Evolutionary conservation across 2,888 invertebrate genomes (phyloP).

Genomic region (Netelia fuscicornis): DNA sequence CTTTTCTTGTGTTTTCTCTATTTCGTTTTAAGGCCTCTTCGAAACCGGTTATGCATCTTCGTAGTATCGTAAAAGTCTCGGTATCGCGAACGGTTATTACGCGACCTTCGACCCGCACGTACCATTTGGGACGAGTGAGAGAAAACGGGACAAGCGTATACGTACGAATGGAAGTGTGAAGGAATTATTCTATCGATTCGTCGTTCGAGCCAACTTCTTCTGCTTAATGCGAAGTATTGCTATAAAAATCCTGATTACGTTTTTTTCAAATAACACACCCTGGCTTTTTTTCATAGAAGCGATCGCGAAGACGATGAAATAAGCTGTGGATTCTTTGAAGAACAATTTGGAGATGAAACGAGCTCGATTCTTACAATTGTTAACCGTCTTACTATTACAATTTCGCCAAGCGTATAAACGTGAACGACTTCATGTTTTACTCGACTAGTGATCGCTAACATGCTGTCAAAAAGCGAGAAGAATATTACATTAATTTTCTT

Average conservation of each 20-base stretch:
- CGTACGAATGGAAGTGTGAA: conserved; percentile 1
- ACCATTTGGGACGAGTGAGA: conserved; percentile 13
- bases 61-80: conserved; percentile 26
- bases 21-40: conserved; percentile 17
- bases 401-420: too few relatives aligned
- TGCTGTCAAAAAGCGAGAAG: too few relatives aligned
- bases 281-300: not conserved
- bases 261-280: not conserved
- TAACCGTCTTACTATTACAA: too few relatives aligned
- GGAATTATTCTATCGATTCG: conserved; percentile 6
- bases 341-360: not conserved
- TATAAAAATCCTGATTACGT: not conserved
- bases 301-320: not conserved
- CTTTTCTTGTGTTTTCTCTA: conserved; percentile 2
- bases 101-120: conserved; percentile 43
- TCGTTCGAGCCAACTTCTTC: not conserved
- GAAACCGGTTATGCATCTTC: conserved; percentile 34
- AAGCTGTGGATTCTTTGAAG: not conserved
- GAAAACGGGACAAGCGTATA: not conserved
- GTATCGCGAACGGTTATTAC: conserved; percentile 30
- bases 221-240: not conserved
- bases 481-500: too few relatives aligned
- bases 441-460: too few relatives aligned
- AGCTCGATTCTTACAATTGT: not conserved
- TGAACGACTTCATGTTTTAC: too few relatives aligned